Evolutionary conservation across 2,797 vertebrate species (phyloP), one percentile per base, ranked within the genome.

Genomic region (Mergus octosetaceus): DNA sequence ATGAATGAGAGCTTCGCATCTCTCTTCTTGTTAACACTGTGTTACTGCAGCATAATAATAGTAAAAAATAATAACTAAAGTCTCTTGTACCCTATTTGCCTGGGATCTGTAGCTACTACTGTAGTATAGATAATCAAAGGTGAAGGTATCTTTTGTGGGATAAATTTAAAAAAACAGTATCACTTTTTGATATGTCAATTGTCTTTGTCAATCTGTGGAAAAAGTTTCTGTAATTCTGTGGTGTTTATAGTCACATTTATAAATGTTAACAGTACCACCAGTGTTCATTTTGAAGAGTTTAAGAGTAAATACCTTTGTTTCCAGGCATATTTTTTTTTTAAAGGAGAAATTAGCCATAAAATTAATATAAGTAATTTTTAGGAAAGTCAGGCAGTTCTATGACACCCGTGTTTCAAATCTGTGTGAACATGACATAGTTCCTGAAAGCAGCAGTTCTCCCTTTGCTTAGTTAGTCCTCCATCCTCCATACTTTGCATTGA

Each of bases 71-170:
- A 51, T 13, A 24, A 25, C 49, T 49, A 62, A 75, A 83, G 74
- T 57, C 85, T 91, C 79, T 87, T 38, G 6, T 66, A 58, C 19
- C 58, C 36, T 94, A 0, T 90, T 90, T 95, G 73, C 70, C 87
- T 95, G 91, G 83, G 85, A 78, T 85, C 95, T 94, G 84, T 68
- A 95, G 60, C 80, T 95, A 27, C 54, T 91, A 1, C 43, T 86
- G n/a, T 72, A 71, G 58, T 91, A 53, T 72, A 65, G 89, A 69
- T 83, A 92, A 92, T 91, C 70, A 92, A 78, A 92, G 91, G 89
- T 95, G 95, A 89, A 95, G 89, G 89, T 80, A 7, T 72, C 58
- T 92, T 72, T 85, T 51, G 8, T 84, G 89, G 78, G 51, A 14
- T 76, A 64, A 87, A 82, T 90, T 66, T 32, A 32, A 69, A 88